These are phyloP conservation scores for Ceyx cyanopectus DNA, from an alignment of 2,113 vertebrate species.

Conservation along the genomic window DNA sequence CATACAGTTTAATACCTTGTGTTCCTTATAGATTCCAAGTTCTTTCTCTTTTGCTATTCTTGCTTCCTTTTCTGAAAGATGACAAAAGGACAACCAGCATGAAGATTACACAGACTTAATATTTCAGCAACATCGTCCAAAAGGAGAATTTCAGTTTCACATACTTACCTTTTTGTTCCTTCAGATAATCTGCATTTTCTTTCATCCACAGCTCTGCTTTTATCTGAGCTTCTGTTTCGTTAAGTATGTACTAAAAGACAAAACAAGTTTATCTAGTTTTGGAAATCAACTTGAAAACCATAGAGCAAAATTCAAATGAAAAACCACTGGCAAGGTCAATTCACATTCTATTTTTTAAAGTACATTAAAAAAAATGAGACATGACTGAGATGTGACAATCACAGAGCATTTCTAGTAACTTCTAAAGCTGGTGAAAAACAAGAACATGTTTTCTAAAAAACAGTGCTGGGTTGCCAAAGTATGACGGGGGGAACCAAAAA, in stretches of 20 bases:
- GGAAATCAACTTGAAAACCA: constrained; percentile 26
- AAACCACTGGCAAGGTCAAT: not conserved
- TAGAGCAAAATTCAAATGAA: not conserved
- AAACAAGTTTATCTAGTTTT: constrained; percentile 40
- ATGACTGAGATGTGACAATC: not conserved
- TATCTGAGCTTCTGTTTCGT: constrained; percentile 88
- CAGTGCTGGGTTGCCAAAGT: not conserved
- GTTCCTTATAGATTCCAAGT: constrained; percentile 95
- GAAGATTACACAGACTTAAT: constrained; percentile 27
- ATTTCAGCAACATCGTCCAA: not conserved
- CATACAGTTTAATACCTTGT: constrained; percentile 83
- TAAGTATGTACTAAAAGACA: constrained; percentile 89
- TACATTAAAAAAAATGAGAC: not conserved
- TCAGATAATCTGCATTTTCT: constrained; percentile 94
- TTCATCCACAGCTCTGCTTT: constrained; percentile 97
- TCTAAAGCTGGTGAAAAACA: not conserved
- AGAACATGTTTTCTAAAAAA: not conserved
- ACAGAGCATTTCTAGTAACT: not conserved
- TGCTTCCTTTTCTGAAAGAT: constrained; percentile 91
- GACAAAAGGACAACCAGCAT: constrained; percentile 33
- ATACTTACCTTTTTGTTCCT: constrained; percentile 90
- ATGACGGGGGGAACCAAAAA: not conserved
- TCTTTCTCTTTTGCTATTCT: constrained; percentile 95
- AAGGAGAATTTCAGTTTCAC: constrained; percentile 16
- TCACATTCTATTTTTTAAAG: not conserved